A percentile compares a stretch with the other conserved stretches of the same genome.
These are phyloP conservation scores for Gallinago undulata DNA, from an alignment of 2,113 vertebrate genomes.

Conservation along the genomic window DNA sequence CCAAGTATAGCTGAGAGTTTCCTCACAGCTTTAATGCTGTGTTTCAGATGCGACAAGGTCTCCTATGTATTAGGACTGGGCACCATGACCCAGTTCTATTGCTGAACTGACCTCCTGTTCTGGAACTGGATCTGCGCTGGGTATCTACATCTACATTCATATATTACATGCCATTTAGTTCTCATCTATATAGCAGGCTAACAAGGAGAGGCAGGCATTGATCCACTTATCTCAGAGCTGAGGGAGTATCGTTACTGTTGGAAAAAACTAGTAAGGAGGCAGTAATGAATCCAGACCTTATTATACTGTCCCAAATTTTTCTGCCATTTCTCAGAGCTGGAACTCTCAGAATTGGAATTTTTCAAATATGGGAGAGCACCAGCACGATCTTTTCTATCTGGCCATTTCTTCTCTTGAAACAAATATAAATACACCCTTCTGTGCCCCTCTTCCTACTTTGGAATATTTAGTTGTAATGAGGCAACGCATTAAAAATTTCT, in stretches of 20 bases:
- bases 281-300: not conserved
- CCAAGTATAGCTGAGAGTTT: too few species aligned
- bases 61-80: rapidly evolving
- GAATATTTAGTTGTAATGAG: not conserved
- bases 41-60: not conserved
- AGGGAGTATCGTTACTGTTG: not conserved
- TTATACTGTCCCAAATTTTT: not conserved
- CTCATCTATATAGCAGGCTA: not conserved
- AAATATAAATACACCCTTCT: not conserved
- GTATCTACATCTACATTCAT: not conserved
- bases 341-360: not conserved
- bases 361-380: not conserved
- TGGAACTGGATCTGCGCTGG: not conserved
- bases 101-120: not conserved
- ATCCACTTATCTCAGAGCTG: not conserved
- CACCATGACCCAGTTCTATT: not conserved
- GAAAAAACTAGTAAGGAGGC: not conserved
- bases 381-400: not conserved
- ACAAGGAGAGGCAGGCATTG: not conserved
- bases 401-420: not conserved
- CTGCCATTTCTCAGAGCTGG: not conserved
- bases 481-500: not conserved
- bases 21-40: not conserved
- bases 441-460: not conserved
- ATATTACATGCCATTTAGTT: not conserved